Evolutionary conservation across 2,113 vertebrate genomes (phyloP), one percentile per base, ranked within the genome.

Genomic region (Proterorhinus semilunaris): DNA sequence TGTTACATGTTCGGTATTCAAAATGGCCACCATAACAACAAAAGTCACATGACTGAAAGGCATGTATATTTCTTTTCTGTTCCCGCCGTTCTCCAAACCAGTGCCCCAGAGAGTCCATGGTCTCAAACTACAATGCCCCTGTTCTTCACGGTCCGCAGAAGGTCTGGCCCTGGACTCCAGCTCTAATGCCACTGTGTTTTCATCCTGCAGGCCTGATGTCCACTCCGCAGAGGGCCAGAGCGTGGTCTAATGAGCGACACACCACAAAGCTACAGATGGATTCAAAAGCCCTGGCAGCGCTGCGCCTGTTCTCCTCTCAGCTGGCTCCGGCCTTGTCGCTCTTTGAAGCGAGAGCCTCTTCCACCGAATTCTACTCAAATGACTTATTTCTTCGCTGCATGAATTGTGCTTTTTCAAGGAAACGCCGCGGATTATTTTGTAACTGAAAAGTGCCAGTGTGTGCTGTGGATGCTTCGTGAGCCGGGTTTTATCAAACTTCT

Each of bases 381-480:
- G 66, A 47, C 65, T 67, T 6, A 75, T 52, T 53, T 77, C 16
- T 67, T 46, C 58, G 50, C 79, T 84, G 83, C 85, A 86, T 87
- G 83, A 83, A 77, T 75, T 66, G 63, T 64, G 27, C 83, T 61
- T 66, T 74, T 62, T 58, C 47, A 65, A 75, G 15, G 49, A 55
- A 80, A 65, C 21, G 43, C 49, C 50, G 69, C 77, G 6, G 51
- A 63, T 16, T 8, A 59, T 63, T 10, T 65, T 67, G 48, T 79
- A n/a, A 76, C 69, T 66, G 21, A 57, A 71, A 85, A 86, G 69
- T 82, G 78, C 83, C 74, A 53, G 72, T 69, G 66, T 62, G 62
- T 69, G 53, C 71, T 69, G 53, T 62, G 63, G 57, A 46, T 72
- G 49, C 72, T 79, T 68, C 69, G 54, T 71, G 71, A 72, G 64